Evolutionary conservation across 2,113 vertebrate genomes (phyloP).

Genomic region (Prunella fulvescens): DNA sequence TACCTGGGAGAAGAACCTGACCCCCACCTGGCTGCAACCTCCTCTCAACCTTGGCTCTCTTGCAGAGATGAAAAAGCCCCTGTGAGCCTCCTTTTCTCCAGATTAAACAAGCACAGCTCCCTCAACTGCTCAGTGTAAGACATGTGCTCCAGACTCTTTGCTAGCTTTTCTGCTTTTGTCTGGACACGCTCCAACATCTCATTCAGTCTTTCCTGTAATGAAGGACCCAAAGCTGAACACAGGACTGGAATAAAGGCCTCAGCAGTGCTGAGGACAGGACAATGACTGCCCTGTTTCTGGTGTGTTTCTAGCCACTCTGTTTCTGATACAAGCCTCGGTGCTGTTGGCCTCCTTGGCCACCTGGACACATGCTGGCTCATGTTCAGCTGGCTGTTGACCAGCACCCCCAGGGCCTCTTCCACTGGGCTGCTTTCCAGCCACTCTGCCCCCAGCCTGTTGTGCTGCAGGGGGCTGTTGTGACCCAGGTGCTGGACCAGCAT

Average conservation of each 20-base stretch:
- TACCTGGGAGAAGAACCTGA: background rate
- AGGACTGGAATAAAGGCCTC: fast-evolving
- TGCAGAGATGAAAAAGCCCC: background rate
- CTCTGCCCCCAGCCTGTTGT: background rate
- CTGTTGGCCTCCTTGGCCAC: background rate
- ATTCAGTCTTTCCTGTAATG: background rate
- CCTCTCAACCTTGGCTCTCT: background rate
- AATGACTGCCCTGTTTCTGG: background rate
- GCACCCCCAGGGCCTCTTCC: background rate
- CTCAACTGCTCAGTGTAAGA: fast-evolving
- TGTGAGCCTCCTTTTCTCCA: background rate
- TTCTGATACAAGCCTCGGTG: background rate
- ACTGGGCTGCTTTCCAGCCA: background rate
- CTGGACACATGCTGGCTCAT: background rate
- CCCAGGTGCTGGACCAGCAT: background rate
- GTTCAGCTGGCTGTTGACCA: background rate
- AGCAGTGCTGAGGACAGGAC: background rate
- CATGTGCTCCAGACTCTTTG: background rate
- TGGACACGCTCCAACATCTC: background rate
- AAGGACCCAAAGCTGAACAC: background rate
- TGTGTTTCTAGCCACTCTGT: background rate
- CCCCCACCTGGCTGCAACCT: background rate
- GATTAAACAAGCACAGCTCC: background rate
- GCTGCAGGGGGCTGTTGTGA: background rate
- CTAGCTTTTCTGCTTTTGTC: background rate